Conservation (phyloP, 2,113 vertebrate species). For the Ellobius talpinus region DNA sequence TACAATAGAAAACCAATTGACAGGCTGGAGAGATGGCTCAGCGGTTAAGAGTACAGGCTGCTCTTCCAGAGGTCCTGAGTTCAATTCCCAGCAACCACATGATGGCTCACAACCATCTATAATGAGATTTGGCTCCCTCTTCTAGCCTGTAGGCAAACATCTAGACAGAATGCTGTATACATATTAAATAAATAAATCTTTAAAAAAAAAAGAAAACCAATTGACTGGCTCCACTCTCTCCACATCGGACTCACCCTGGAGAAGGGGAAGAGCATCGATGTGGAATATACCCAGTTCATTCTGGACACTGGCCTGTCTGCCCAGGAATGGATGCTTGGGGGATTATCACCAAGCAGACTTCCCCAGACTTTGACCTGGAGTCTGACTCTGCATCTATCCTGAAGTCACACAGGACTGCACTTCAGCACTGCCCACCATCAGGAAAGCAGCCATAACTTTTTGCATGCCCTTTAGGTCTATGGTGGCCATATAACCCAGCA, state of each 20-base stretch:
- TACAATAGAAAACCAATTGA: not conserved
- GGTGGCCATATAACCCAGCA: not conserved
- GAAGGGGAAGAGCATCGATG: constrained; percentile 6
- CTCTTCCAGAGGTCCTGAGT: no score
- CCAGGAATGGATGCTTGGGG: constrained; percentile 43
- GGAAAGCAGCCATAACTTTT: constrained; percentile 46
- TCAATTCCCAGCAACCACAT: no score
- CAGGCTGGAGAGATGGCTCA: no score
- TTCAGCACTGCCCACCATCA: not conserved
- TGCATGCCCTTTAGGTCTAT: not conserved
- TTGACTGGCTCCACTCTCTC: accelerated
- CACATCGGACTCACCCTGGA: not conserved
- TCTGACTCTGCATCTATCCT: not conserved
- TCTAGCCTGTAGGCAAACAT: no score
- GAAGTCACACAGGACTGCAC: not conserved
- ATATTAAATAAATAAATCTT: no score
- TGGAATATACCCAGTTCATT: constrained; percentile 37
- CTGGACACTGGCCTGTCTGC: constrained; percentile 67
- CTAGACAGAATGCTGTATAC: no score
- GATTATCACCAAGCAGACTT: not conserved
- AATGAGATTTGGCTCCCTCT: no score
- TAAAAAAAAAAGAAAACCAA: no score
- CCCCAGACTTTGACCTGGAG: not conserved
- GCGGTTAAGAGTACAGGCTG: no score
- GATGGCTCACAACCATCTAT: no score